Conservation (phyloP, 2,888 invertebrate genomes). For the Xanthorhoe spadicearia region DNA sequence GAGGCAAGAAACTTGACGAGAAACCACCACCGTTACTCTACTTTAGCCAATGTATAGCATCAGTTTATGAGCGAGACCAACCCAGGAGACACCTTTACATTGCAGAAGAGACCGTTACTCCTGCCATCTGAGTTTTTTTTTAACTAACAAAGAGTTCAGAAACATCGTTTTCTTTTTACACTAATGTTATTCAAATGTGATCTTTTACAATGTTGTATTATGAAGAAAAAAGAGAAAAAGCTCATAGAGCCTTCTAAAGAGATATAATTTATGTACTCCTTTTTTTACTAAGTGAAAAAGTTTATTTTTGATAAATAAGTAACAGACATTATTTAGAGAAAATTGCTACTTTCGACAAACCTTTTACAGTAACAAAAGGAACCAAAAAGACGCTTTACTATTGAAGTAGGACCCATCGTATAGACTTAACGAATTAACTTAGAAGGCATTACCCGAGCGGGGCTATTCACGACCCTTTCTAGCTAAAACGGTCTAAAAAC, state of each 20-base stretch:
- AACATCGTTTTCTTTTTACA: too few relatives aligned
- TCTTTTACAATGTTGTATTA: background rate
- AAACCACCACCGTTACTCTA: too few relatives aligned
- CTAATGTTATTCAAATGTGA: background rate
- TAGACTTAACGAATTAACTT: constrained; percentile 52
- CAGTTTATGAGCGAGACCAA: too few relatives aligned
- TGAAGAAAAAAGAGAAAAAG: background rate
- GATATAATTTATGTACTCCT: background rate
- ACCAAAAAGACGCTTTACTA: constrained; percentile 27
- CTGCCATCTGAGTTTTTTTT: too few relatives aligned
- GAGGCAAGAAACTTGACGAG: too few relatives aligned
- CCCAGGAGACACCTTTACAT: too few relatives aligned
- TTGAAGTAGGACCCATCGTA: constrained; percentile 33
- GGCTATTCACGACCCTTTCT: constrained; percentile 58
- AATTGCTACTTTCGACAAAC: constrained; percentile 10
- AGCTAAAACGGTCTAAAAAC: constrained; percentile 54
- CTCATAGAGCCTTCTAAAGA: background rate
- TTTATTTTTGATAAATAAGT: background rate
- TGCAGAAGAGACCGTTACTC: too few relatives aligned
- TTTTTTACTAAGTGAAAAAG: background rate
- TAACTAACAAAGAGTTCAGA: too few relatives aligned
- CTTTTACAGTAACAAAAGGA: constrained; percentile 26
- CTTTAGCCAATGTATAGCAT: too few relatives aligned
- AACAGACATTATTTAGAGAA: background rate
- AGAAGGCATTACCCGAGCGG: constrained; percentile 50